Conservation (phyloP, 2,888 invertebrate genomes). For the Harpagoxenus sublaevis region DNA sequence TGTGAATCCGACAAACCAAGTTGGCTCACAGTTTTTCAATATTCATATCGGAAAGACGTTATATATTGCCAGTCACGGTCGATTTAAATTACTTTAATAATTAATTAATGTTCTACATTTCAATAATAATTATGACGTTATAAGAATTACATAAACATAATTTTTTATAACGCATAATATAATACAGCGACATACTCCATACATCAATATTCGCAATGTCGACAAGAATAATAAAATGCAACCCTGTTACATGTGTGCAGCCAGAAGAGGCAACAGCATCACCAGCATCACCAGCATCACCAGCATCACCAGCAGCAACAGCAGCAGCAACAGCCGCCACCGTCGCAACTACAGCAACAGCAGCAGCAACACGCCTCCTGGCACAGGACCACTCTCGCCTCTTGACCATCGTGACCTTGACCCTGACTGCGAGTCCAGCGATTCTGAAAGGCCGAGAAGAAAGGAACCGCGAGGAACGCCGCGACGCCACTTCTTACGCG, state of each 20-base stretch:
- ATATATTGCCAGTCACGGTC: no score
- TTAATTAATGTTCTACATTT: no score
- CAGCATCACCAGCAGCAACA: constrained; percentile 82
- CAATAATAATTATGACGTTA: background rate
- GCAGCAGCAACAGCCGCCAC: constrained; percentile 77
- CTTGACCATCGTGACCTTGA: constrained; percentile 82
- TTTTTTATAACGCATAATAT: background rate
- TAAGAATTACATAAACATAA: background rate
- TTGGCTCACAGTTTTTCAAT: no score
- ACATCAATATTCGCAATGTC: constrained; percentile 39
- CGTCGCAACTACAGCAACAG: constrained; percentile 77
- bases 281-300: constrained; percentile 49
- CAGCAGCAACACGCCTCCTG: constrained; percentile 80
- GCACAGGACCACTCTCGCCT: constrained; percentile 84
- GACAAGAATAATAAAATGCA: constrained; percentile 65
- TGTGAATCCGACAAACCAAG: no score
- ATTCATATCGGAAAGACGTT: no score
- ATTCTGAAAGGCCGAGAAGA: constrained; percentile 40
- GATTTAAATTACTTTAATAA: no score
- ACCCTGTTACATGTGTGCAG: constrained; percentile 72
- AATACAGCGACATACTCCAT: background rate
- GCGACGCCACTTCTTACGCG: constrained; percentile 46
- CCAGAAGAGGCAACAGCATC: constrained; percentile 86
- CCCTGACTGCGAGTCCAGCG: constrained; percentile 66
- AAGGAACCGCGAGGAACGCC: constrained; percentile 29